phyloP scores from a whole-genome alignment of 2,113 vertebrate genomes.

The Cyphotilapia sp. region DNA sequence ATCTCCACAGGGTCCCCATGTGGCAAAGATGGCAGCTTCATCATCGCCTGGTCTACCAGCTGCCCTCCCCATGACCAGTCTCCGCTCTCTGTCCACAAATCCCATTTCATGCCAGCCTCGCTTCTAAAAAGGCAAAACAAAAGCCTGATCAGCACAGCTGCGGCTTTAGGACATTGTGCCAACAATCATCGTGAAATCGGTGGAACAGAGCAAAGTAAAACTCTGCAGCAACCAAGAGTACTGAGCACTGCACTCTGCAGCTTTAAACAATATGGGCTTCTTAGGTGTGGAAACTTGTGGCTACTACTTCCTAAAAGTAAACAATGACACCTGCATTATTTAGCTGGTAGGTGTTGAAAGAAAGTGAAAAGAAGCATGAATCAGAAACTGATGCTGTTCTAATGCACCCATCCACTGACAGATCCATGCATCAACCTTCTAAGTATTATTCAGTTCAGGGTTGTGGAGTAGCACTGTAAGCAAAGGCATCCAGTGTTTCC shows the following conservation, averaged over 20 bases:
- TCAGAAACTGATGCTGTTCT: neutral
- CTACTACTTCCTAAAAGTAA: neutral
- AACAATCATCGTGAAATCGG: constrained; percentile 50
- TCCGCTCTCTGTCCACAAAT: constrained; percentile 48
- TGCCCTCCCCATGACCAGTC: constrained; percentile 44
- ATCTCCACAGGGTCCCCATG: constrained; percentile 27
- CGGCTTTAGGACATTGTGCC: constrained; percentile 33
- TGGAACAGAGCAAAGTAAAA: constrained; percentile 32
- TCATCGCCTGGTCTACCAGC: constrained; percentile 10
- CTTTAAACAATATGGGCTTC: neutral
- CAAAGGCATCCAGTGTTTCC: neutral
- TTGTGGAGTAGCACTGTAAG: neutral
- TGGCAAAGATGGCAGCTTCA: constrained; percentile 26
- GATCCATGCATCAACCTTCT: neutral
- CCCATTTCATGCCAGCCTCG: constrained; percentile 49
- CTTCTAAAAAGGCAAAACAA: constrained; percentile 48
- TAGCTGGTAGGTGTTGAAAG: neutral
- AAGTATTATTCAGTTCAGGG: neutral
- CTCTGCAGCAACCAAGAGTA: constrained; percentile 1
- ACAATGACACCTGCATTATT: neutral
- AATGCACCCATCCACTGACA: neutral
- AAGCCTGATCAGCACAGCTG: constrained; percentile 49
- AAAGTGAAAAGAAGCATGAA: neutral
- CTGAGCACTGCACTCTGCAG: neutral
- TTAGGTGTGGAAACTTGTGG: neutral